These are phyloP conservation scores for Bergia puertoricense DNA, from an alignment of 92 coral and sea anemone genomes.

Conservation along the genomic window DNA sequence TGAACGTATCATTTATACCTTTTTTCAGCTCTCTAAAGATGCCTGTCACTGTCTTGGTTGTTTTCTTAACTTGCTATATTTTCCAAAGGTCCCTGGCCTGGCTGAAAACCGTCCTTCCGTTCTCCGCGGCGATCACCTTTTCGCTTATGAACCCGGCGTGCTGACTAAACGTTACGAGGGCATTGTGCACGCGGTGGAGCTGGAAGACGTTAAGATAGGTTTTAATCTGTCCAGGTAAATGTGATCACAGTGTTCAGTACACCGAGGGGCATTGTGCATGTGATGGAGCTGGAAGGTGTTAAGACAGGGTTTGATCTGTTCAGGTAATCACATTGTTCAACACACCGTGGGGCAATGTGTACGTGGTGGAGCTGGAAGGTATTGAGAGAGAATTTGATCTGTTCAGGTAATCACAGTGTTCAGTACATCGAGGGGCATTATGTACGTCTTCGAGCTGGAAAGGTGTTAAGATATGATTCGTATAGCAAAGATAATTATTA, in stretches of 20 bases:
- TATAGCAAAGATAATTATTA: too few species aligned
- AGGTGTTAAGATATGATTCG: constrained; percentile 78
- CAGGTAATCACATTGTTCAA: neutral
- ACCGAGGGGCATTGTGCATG: constrained; percentile 74
- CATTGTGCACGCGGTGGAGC: constrained; percentile 73
- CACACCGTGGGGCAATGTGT: constrained; percentile 69
- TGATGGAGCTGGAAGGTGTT: constrained; percentile 62
- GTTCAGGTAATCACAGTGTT: neutral
- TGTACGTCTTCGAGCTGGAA: constrained; percentile 65
- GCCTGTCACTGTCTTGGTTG: neutral
- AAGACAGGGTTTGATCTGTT: constrained; percentile 62
- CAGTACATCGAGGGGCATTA: constrained; percentile 64
- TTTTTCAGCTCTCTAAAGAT: too few species aligned
- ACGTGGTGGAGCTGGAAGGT: constrained; percentile 63
- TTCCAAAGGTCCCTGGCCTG: constrained; percentile 72
- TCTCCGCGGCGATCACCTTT: constrained; percentile 75
- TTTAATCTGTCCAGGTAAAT: constrained; percentile 43
- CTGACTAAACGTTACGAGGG: constrained; percentile 67
- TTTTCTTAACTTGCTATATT: neutral
- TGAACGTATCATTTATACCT: too few species aligned
- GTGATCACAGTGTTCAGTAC: constrained; percentile 5
- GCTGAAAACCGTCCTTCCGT: constrained; percentile 88
- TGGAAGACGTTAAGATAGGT: constrained; percentile 74
- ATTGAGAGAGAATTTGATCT: constrained; percentile 71
- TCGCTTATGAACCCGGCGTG: constrained; percentile 69